phyloP scores from a whole-genome alignment of 2,797 vertebrate species.

The Notoglanidium macrostoma region DNA sequence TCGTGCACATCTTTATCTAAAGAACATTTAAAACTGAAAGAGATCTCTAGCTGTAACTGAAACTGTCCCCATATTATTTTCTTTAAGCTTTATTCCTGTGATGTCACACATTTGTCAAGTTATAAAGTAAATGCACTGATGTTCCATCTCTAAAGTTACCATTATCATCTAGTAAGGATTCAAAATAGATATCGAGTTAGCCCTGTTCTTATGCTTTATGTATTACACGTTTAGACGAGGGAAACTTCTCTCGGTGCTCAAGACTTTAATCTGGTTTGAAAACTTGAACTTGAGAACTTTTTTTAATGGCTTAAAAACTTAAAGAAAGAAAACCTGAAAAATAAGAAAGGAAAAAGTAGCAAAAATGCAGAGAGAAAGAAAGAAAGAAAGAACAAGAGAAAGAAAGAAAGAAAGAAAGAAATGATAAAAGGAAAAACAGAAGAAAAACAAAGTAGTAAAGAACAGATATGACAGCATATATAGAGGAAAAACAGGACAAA shows the following conservation, averaged over 20 bases:
- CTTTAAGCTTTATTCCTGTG: background rate
- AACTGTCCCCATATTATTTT: background rate
- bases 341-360: background rate
- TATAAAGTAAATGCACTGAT: too few species aligned
- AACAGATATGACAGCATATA: too few species aligned
- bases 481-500: background rate
- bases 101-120: background rate
- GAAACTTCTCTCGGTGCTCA: background rate
- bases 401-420: background rate
- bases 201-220: too few species aligned
- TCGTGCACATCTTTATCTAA: background rate
- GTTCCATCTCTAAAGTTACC: background rate
- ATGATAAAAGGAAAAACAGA: background rate
- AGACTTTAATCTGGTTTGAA: background rate
- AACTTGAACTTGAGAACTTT: too few species aligned
- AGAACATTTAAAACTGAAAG: background rate
- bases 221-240: background rate
- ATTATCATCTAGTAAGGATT: background rate
- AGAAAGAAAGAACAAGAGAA: background rate
- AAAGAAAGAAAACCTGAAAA: background rate
- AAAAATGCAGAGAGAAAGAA: background rate
- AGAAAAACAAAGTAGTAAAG: background rate
- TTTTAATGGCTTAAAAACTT: background rate
- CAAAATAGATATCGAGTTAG: background rate
- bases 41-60: background rate